phyloP scores from a whole-genome alignment of 2,888 invertebrate species.

The Pollenia labialis region DNA sequence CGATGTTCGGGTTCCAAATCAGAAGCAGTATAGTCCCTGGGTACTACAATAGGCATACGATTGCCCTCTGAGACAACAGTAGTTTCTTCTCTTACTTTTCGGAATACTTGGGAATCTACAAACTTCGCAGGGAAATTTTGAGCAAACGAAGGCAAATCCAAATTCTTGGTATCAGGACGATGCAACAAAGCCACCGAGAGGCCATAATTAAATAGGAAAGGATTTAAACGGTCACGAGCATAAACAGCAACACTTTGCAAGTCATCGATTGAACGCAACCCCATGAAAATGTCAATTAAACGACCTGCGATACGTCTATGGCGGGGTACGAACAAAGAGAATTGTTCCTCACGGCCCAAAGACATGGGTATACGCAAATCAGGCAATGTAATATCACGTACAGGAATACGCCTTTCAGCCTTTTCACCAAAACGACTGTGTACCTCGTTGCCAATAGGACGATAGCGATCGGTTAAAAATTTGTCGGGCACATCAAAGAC shows the following conservation, averaged over 20 bases:
- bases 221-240: slow-evolving; percentile 90
- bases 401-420: slow-evolving; percentile 85
- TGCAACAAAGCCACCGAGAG: slow-evolving; percentile 90
- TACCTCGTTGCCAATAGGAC: slow-evolving; percentile 85
- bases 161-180: slow-evolving; percentile 86
- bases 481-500: slow-evolving; percentile 87
- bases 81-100: slow-evolving; percentile 86
- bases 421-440: slow-evolving; percentile 86
- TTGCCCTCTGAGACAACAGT: slow-evolving; percentile 86
- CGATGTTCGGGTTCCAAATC: slow-evolving; percentile 91
- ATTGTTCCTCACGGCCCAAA: slow-evolving; percentile 87
- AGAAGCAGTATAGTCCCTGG: slow-evolving; percentile 89
- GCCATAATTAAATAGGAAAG: slow-evolving; percentile 91
- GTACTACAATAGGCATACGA: slow-evolving; percentile 87
- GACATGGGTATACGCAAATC: slow-evolving; percentile 87
- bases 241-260: slow-evolving; percentile 88
- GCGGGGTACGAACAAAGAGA: slow-evolving; percentile 89
- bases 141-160: slow-evolving; percentile 86
- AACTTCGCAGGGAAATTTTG: slow-evolving; percentile 88
- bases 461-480: slow-evolving; percentile 86
- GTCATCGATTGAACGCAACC: slow-evolving; percentile 89
- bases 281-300: slow-evolving; percentile 89
- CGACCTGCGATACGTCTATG: slow-evolving; percentile 88
- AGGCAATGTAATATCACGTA: slow-evolving; percentile 87
- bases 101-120: slow-evolving; percentile 86